phyloP scores from a whole-genome alignment of 2,797 vertebrate genomes.

The Serranus cabrilla region DNA sequence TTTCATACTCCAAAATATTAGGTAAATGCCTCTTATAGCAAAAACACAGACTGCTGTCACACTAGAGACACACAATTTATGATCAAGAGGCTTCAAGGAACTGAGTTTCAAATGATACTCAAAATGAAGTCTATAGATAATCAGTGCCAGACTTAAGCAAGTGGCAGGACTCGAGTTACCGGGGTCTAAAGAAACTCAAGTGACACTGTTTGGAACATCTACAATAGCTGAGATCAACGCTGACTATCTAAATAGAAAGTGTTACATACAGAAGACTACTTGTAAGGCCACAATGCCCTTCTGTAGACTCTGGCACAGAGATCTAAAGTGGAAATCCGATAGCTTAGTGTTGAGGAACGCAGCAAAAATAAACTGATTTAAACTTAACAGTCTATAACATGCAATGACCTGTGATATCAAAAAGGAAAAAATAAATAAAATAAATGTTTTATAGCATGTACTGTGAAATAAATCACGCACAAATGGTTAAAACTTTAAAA shows the following conservation, averaged over 20 bases:
- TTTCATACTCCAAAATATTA: neutral
- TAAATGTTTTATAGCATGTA: neutral
- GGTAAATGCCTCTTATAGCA: neutral
- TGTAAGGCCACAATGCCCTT: constrained; percentile 71
- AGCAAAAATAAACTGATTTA: constrained; percentile 59
- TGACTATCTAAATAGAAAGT: constrained; percentile 56
- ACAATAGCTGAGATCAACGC: constrained; percentile 42
- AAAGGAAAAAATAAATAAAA: constrained; percentile 55
- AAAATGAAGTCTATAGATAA: constrained; percentile 22
- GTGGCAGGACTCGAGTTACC: constrained; percentile 38
- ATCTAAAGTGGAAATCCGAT: constrained; percentile 58
- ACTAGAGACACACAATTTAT: neutral
- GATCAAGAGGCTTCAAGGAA: constrained; percentile 2
- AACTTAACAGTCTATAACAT: neutral
- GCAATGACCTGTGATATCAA: neutral
- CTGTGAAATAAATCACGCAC: neutral
- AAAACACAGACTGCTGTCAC: neutral
- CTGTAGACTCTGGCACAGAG: constrained; percentile 43
- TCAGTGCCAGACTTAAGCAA: constrained; percentile 7
- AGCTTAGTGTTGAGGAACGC: constrained; percentile 36
- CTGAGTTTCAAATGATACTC: constrained; percentile 6
- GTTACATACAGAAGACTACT: constrained; percentile 42
- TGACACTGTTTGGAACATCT: constrained; percentile 41
- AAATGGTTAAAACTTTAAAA: neutral
- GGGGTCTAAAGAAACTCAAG: constrained; percentile 29